A percentile compares a stretch with the other conserved stretches of the same genome.
Conservation (phyloP, 2,888 invertebrate genomes). For the Dynastes hyllus region DNA sequence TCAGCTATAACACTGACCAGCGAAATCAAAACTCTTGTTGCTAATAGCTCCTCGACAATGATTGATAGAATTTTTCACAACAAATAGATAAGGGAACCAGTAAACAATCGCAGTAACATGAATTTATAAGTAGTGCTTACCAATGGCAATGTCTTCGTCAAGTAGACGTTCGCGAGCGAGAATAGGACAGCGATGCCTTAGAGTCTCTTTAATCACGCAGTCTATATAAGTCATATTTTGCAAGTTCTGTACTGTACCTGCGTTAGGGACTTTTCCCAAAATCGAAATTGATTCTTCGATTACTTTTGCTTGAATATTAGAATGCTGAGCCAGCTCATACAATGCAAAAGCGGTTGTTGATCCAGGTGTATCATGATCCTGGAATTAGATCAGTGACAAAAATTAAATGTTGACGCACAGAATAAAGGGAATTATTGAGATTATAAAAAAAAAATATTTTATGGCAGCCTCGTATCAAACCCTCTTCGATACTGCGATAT, state of each 20-base stretch:
- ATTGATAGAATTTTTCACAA: too few relatives aligned
- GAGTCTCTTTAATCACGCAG: constrained; percentile 49
- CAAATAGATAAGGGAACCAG: too few relatives aligned
- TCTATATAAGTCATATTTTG: constrained; percentile 47
- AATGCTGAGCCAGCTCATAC: constrained; percentile 48
- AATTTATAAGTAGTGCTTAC: constrained; percentile 3
- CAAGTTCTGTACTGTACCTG: constrained; percentile 32
- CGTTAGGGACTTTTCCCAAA: constrained; percentile 36
- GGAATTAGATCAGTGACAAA: background rate
- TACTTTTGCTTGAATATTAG: constrained; percentile 40
- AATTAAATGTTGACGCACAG: too few relatives aligned
- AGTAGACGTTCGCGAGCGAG: constrained; percentile 41
- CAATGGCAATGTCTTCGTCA: constrained; percentile 39
- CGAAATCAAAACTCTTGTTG: too few relatives aligned
- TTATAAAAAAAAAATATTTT: too few relatives aligned
- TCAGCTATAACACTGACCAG: too few relatives aligned
- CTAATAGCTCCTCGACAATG: too few relatives aligned
- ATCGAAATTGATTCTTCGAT: constrained; percentile 45
- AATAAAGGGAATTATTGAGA: too few relatives aligned
- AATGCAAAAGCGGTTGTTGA: constrained; percentile 43
- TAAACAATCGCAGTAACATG: too few relatives aligned
- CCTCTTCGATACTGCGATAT: too few relatives aligned
- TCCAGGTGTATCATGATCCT: constrained; percentile 50
- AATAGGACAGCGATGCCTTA: constrained; percentile 40
- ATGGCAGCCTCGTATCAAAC: too few relatives aligned